Evolutionary conservation across 92 coral and sea anemone genomes (phyloP).

Genomic region (Phymanthus crucifer): DNA sequence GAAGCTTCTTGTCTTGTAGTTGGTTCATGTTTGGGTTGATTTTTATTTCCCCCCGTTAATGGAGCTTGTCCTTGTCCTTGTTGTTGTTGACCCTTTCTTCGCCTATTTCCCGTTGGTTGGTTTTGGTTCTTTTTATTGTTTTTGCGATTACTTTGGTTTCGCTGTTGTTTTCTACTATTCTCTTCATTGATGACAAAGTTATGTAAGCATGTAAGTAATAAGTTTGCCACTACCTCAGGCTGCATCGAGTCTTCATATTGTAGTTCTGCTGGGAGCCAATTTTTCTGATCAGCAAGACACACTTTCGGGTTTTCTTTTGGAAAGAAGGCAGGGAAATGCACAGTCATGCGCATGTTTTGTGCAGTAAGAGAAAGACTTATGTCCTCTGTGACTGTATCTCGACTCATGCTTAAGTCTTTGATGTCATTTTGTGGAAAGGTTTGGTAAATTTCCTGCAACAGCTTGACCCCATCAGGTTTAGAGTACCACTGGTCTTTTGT

Average conservation of each 20-base stretch:
- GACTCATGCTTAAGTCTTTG: background rate
- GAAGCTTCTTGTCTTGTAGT: no score
- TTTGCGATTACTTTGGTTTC: background rate
- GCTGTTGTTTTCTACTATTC: background rate
- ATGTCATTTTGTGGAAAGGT: background rate
- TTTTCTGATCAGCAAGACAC: background rate
- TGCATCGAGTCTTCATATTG: background rate
- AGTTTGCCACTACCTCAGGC: background rate
- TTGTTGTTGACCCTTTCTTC: background rate
- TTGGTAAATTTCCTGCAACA: slow-evolving; percentile 5
- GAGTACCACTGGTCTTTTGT: slow-evolving; percentile 16
- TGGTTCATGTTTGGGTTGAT: no score
- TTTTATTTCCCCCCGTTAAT: background rate
- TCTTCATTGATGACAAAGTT: background rate
- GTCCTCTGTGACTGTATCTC: slow-evolving; percentile 15
- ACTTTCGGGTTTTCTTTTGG: background rate
- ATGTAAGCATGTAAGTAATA: background rate
- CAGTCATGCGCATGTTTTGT: background rate
- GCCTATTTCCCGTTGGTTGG: background rate
- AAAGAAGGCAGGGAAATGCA: background rate
- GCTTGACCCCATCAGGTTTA: background rate
- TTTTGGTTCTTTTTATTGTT: background rate
- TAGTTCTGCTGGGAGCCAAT: background rate
- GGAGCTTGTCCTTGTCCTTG: background rate
- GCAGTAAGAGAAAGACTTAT: background rate